Percentiles rank a stretch among this genome's conserved stretches.
Conservation (phyloP, 2,888 invertebrate species). For the Bombyx huttoni region DNA sequence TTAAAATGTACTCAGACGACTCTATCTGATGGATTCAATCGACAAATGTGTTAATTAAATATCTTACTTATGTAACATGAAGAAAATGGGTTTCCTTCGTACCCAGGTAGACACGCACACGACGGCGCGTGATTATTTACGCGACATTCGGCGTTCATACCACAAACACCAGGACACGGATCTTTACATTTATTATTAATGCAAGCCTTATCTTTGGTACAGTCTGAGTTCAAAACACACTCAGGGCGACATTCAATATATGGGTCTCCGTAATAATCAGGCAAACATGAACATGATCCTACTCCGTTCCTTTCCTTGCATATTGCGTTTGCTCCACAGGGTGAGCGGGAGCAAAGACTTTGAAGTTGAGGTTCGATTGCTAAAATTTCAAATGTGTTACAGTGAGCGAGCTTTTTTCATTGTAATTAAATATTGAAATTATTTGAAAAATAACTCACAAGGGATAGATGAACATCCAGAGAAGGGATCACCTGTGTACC, state of each 20-base stretch:
- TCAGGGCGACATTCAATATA: constrained; percentile 89
- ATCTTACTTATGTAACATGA: constrained; percentile 76
- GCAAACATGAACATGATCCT: constrained; percentile 86
- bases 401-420: neutral
- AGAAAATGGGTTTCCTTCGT: constrained; percentile 83
- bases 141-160: constrained; percentile 85
- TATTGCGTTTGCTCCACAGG: constrained; percentile 89
- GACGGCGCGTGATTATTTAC: constrained; percentile 87
- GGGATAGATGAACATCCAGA: constrained; percentile 77
- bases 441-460: constrained; percentile 58
- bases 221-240: constrained; percentile 90
- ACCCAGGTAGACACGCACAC: constrained; percentile 81
- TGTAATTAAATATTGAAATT: neutral
- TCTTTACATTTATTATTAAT: constrained; percentile 87
- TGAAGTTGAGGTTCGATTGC: constrained; percentile 65
- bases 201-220: constrained; percentile 82
- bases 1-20: neutral
- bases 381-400: constrained; percentile 28
- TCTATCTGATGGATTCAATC: neutral
- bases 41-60: neutral
- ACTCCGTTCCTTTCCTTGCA: constrained; percentile 86
- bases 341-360: constrained; percentile 84
- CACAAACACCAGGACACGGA: constrained; percentile 87
- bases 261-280: constrained; percentile 89
- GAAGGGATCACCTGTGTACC: constrained; percentile 85